Evolutionary conservation across 2,888 invertebrate species (phyloP), one percentile per base, ranked within the genome.

Genomic region (Caenorhabditis sp.): DNA sequence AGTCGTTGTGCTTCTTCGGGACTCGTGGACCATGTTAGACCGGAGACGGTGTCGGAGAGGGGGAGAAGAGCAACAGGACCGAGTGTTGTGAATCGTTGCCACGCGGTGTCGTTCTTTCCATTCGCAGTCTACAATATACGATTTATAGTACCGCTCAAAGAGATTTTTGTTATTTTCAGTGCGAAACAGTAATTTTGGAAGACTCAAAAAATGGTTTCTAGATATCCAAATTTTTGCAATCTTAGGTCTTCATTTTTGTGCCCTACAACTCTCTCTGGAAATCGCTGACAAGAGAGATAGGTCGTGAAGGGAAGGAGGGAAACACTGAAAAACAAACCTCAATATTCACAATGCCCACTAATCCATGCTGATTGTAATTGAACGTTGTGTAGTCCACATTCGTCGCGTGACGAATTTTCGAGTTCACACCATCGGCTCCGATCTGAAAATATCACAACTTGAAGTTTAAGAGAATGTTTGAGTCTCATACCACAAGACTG

Each of bases 41-140:
- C 97, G 91, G 96, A 96, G 58, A 95, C 93, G 22, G 94, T 94
- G 35, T 95, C 94, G 86, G 95, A 95, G 26, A 97, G 92, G 94
- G 98, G 99, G 70, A 99, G 93, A 28, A 98, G 92, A 4, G 98
- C 98, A 28, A 99, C 94, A 0, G 98, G 97, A 0, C 98, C 98
- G 2, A 95, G 95, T 0, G 97, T 96, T 83, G 97, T 93, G 93
- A 98, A 98, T 86, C 97, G 94, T 93, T 99, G 98, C 98, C 98
- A 99, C 0, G 98, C 98, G 2, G 96, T 95, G 35, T 94, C 94
- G 93, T 98, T 98, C 73, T 95, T 95, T 16, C 94, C 94, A 59
- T 94, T 94, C 95, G 96, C 93, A 93, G 93, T 87, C 72, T 82
- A 56, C 2, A 66, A 22, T 38, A 41, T 38, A 35, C 31, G 8